Evolutionary conservation across 2,113 vertebrate species (phyloP).

Genomic region (Oreotragus oreotragus): DNA sequence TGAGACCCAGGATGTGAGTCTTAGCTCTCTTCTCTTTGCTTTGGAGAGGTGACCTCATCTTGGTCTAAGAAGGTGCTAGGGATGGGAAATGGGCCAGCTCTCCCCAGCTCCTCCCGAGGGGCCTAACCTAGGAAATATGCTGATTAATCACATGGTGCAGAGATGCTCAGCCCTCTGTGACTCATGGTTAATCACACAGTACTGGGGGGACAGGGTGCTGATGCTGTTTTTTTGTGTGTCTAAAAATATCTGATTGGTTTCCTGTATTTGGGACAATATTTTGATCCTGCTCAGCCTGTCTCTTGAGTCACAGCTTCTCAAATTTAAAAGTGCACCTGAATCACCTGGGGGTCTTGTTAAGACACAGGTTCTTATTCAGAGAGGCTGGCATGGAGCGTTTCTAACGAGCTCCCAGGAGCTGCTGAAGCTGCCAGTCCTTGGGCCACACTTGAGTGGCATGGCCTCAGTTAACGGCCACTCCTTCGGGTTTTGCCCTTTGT

Average conservation of each 20-base stretch:
- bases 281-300: background rate
- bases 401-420: background rate
- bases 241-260: conserved; percentile 28
- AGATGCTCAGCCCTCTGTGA: background rate
- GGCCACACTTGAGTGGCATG: background rate
- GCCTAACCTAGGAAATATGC: background rate
- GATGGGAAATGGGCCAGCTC: background rate
- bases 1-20: background rate
- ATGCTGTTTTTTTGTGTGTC: background rate
- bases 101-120: background rate
- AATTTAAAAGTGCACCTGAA: background rate
- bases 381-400: background rate
- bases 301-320: conserved; percentile 5
- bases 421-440: background rate
- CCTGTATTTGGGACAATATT: background rate
- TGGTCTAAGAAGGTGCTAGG: background rate
- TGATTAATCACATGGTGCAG: background rate
- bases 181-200: background rate
- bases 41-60: background rate
- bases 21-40: background rate
- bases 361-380: background rate
- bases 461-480: too few species aligned
- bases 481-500: background rate
- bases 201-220: accelerated
- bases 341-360: conserved; percentile 31